A percentile compares a stretch with the other conserved stretches of the same genome.
phyloP scores from a whole-genome alignment of 2,797 vertebrate species.

The Manis pentadactyla region DNA sequence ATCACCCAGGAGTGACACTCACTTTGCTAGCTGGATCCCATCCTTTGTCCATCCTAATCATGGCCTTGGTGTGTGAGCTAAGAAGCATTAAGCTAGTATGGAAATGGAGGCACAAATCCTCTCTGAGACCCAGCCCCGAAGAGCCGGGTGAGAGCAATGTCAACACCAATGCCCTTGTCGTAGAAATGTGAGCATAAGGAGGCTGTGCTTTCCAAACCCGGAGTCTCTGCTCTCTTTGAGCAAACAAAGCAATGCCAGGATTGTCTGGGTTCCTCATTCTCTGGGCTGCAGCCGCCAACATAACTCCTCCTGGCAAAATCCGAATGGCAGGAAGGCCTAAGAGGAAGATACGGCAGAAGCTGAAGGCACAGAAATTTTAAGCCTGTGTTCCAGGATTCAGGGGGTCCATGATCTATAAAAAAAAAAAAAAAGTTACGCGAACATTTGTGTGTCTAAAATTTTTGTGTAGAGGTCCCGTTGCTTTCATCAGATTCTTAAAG shows the following conservation, averaged over 20 bases:
- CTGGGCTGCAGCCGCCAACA: neutral
- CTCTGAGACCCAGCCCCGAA: neutral
- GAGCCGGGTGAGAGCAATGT: neutral
- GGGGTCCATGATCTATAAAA: neutral
- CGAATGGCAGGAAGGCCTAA: neutral
- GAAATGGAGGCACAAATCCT: neutral
- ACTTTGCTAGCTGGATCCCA: neutral
- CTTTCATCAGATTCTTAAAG: neutral
- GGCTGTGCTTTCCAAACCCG: neutral
- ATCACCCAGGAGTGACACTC: neutral
- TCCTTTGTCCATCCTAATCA: neutral
- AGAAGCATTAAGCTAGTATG: neutral
- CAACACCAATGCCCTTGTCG: neutral
- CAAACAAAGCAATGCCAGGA: neutral
- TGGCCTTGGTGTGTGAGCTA: neutral
- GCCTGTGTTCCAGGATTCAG: neutral
- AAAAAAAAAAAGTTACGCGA: neutral
- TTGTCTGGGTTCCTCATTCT: neutral
- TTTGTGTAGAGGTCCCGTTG: neutral
- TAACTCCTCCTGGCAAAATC: neutral
- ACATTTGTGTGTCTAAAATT: neutral
- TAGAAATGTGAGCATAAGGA: neutral
- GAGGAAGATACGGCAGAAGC: neutral
- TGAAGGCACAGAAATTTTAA: neutral
- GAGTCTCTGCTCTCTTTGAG: slow-evolving; percentile 11